These are phyloP conservation scores for Corydoras maculifer DNA, from an alignment of 2,113 vertebrate species.

Conservation along the genomic window DNA sequence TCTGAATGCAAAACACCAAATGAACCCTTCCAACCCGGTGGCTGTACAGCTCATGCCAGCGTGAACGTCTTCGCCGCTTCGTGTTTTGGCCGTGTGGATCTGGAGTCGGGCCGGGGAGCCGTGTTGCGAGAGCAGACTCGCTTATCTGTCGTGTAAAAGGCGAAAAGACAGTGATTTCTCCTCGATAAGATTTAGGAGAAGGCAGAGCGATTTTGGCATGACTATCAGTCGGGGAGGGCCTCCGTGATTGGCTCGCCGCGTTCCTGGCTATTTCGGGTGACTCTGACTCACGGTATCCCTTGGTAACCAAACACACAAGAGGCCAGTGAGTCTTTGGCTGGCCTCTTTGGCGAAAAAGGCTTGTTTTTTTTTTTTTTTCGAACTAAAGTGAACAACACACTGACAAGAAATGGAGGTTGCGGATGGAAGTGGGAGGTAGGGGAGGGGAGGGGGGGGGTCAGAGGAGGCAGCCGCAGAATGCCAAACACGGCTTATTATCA, in stretches of 20 bases:
- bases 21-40: not conserved
- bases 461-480: conserved; percentile 22
- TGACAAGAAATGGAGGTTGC: conserved; percentile 21
- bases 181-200: conserved; percentile 24
- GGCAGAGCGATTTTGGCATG: conserved; percentile 34
- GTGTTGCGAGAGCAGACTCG: conserved; percentile 33
- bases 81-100: conserved; percentile 5
- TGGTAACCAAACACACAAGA: conserved; percentile 45
- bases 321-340: conserved; percentile 39
- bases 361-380: too few relatives aligned
- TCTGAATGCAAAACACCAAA: conserved; percentile 2
- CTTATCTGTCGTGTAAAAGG: conserved; percentile 28
- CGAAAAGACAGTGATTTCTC: conserved; percentile 30
- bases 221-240: conserved; percentile 33
- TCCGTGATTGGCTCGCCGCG: conserved; percentile 38
- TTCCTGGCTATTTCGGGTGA: conserved; percentile 44
- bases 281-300: conserved; percentile 48
- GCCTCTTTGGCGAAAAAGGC: conserved; percentile 29
- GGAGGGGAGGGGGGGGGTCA: conserved; percentile 10
- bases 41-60: not conserved
- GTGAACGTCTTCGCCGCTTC: not conserved
- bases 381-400: conserved; percentile 36
- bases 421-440: not conserved
- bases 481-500: conserved; percentile 41
- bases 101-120: not conserved